Conservation (phyloP, 92 coral and sea anemone species). For the Desmophyllum pertusum region DNA sequence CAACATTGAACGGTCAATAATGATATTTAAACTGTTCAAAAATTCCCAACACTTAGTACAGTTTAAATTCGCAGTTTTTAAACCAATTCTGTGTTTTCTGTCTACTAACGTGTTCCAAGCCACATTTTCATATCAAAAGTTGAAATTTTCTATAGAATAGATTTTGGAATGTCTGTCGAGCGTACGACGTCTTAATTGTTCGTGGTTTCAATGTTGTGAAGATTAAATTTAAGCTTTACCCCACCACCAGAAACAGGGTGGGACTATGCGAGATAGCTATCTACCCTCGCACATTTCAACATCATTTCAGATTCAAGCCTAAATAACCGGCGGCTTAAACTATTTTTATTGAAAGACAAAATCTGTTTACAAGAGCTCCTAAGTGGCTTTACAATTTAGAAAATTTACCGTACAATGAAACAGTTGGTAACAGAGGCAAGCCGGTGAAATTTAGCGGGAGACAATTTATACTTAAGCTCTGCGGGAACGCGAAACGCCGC, state of each 20-base stretch:
- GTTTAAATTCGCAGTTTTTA: neutral
- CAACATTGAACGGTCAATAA: neutral
- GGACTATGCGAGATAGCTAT: conserved; percentile 7
- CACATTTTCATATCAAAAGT: neutral
- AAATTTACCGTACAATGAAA: conserved; percentile 23
- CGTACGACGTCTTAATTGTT: neutral
- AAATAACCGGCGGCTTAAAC: neutral
- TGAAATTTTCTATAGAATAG: neutral
- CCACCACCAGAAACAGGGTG: conserved; percentile 11
- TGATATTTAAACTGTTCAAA: neutral
- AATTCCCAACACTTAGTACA: neutral
- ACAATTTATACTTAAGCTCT: conserved; percentile 31
- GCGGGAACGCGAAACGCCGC: conserved; percentile 23
- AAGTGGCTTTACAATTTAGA: conserved; percentile 31
- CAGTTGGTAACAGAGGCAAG: conserved; percentile 23
- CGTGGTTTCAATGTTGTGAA: conserved; percentile 21
- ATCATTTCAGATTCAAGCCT: neutral
- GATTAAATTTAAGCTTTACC: neutral
- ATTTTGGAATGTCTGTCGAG: neutral
- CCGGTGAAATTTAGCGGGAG: conserved; percentile 2
- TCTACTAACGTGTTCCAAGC: neutral
- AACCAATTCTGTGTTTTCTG: neutral
- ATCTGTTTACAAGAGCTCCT: conserved; percentile 33
- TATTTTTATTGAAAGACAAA: neutral
- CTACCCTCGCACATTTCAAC: neutral